These are phyloP conservation scores for Dione vanillae DNA, from an alignment of 2,888 invertebrate species.

Conservation along the genomic window DNA sequence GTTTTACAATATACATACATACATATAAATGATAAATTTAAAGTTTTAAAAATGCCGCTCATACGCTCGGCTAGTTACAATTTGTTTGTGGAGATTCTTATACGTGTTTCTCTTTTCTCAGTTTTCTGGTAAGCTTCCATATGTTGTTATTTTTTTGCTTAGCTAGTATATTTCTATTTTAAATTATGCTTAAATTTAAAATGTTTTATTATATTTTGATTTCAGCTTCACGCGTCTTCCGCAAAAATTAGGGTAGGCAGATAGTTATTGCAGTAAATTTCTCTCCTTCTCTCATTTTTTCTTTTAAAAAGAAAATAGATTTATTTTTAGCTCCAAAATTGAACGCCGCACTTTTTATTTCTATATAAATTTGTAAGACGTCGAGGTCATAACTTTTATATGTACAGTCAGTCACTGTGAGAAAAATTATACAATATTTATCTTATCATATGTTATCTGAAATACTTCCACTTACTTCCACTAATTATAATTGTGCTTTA, in stretches of 20 bases:
- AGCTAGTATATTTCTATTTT: background rate
- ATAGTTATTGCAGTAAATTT: background rate
- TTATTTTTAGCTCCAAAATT: background rate
- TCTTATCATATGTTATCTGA: no score
- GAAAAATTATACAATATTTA: no score
- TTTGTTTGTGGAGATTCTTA: slow-evolving; percentile 78
- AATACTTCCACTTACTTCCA: no score
- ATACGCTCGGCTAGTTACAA: slow-evolving; percentile 75
- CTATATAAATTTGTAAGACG: no score
- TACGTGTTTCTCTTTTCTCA: slow-evolving; percentile 77
- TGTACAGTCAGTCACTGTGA: no score
- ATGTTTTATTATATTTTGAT: background rate
- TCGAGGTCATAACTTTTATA: no score
- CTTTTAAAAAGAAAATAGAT: background rate
- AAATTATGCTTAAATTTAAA: background rate
- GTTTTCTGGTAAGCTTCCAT: slow-evolving; percentile 83
- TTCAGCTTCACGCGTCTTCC: background rate
- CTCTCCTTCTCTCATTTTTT: background rate
- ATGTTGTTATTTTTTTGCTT: slow-evolving; percentile 47
- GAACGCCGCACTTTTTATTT: background rate
- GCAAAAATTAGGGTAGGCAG: background rate
- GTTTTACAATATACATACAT: slow-evolving; percentile 27
- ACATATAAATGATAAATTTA: slow-evolving; percentile 32
- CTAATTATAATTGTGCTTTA: background rate
- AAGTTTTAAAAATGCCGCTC: slow-evolving; percentile 65